Evolutionary conservation across 2,113 vertebrate genomes (phyloP).

Genomic region (Lophotis ruficrista): DNA sequence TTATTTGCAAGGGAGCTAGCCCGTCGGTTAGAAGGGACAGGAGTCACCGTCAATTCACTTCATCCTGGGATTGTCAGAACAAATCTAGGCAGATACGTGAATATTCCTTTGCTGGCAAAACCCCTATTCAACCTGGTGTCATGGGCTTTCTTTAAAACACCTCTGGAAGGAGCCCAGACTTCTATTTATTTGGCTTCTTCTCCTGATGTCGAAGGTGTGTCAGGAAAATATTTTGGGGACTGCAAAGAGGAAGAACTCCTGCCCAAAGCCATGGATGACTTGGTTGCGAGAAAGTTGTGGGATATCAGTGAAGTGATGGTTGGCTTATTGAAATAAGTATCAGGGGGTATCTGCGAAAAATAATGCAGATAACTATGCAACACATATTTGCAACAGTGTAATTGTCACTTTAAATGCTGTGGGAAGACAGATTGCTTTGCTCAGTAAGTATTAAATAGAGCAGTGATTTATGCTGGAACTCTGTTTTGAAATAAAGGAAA

Average conservation of each 20-base stretch:
- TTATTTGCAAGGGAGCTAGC: slow-evolving; percentile 88
- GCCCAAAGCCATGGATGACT: slow-evolving; percentile 86
- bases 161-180: slow-evolving; percentile 91
- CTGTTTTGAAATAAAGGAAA: neutral
- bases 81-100: slow-evolving; percentile 87
- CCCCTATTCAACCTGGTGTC: slow-evolving; percentile 88
- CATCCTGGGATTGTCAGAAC: slow-evolving; percentile 93
- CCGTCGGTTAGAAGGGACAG: slow-evolving; percentile 81
- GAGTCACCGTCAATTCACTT: slow-evolving; percentile 87
- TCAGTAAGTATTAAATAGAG: neutral
- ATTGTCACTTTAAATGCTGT: neutral
- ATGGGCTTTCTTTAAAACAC: slow-evolving; percentile 89
- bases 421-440: neutral
- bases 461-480: neutral
- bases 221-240: slow-evolving; percentile 91
- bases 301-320: slow-evolving; percentile 93
- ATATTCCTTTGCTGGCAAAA: slow-evolving; percentile 86
- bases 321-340: slow-evolving; percentile 81
- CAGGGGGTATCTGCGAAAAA: neutral
- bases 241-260: slow-evolving; percentile 89
- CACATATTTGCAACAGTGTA: neutral
- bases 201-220: slow-evolving; percentile 86
- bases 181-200: slow-evolving; percentile 90
- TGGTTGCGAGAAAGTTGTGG: slow-evolving; percentile 88
- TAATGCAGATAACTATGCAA: neutral